phyloP scores from a whole-genome alignment of 2,797 vertebrate genomes.

The Tolypeutes matacus region DNA sequence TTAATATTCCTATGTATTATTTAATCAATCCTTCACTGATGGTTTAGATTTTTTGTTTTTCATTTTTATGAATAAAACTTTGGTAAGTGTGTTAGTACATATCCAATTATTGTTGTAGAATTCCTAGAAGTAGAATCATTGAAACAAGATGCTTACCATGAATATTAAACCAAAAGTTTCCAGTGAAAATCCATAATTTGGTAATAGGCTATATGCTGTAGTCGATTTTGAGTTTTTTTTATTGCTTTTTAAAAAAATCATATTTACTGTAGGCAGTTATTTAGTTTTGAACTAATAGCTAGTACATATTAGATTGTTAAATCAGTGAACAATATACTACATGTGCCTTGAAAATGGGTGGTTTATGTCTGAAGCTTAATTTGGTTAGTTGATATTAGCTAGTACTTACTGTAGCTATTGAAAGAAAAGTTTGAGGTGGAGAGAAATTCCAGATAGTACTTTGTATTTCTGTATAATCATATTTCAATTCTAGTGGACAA shows the following conservation, averaged over 20 bases:
- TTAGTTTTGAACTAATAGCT: slow-evolving; percentile 31
- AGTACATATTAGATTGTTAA: background rate
- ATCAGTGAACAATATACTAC: background rate
- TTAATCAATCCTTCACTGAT: background rate
- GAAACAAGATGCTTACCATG: background rate
- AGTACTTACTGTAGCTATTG: background rate
- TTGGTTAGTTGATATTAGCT: slow-evolving; percentile 14
- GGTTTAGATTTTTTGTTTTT: slow-evolving; percentile 44
- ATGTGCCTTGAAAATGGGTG: background rate
- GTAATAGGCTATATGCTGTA: background rate
- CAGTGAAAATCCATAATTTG: slow-evolving; percentile 30
- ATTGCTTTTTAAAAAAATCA: slow-evolving; percentile 13
- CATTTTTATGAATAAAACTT: slow-evolving; percentile 47
- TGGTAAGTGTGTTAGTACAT: background rate
- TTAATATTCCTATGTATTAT: background rate
- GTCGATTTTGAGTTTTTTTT: slow-evolving; percentile 45
- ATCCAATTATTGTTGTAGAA: background rate
- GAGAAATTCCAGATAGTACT: slow-evolving; percentile 11
- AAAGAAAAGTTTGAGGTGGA: slow-evolving; percentile 53
- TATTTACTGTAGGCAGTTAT: background rate
- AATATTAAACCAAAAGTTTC: slow-evolving; percentile 36
- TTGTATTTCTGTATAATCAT: slow-evolving; percentile 1
- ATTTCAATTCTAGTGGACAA: background rate
- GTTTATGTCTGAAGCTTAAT: slow-evolving; percentile 47
- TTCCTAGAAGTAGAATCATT: slow-evolving; percentile 13